Conservation (phyloP, 1,140 invertebrate species). For the Sinella curviseta region DNA sequence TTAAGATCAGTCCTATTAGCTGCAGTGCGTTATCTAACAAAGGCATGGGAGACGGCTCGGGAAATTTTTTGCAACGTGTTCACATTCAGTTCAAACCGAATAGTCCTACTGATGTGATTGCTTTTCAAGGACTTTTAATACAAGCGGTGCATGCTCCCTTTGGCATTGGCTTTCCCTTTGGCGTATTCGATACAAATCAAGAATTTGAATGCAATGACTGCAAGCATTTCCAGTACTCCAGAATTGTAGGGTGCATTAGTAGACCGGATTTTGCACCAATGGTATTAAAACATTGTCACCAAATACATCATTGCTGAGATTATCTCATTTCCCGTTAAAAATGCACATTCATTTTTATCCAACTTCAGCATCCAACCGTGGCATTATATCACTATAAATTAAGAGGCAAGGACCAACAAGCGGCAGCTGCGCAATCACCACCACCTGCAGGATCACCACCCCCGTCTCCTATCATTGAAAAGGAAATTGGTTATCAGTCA, state of each 20-base stretch:
- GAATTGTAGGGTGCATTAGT: background rate
- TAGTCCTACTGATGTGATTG: background rate
- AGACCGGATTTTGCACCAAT: background rate
- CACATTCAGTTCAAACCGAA: background rate
- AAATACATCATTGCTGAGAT: background rate
- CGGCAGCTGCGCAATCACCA: background rate
- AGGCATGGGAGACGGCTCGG: background rate
- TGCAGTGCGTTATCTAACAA: background rate
- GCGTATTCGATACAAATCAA: background rate
- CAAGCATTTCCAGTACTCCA: background rate
- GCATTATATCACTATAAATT: background rate
- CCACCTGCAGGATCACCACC: background rate
- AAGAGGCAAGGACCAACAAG: background rate
- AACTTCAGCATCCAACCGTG: background rate
- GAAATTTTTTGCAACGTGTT: background rate
- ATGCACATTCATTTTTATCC: background rate
- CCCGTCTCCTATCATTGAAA: background rate
- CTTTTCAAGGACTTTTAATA: background rate
- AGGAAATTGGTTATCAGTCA: background rate
- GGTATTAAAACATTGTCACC: background rate
- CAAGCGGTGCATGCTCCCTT: constrained; percentile 13
- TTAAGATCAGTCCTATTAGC: background rate
- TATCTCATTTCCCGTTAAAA: background rate
- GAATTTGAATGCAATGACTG: constrained; percentile 6
- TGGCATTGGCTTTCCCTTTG: background rate